Evolutionary conservation across 2,888 invertebrate species (phyloP).

Genomic region (Carpatolechia fugitivella): DNA sequence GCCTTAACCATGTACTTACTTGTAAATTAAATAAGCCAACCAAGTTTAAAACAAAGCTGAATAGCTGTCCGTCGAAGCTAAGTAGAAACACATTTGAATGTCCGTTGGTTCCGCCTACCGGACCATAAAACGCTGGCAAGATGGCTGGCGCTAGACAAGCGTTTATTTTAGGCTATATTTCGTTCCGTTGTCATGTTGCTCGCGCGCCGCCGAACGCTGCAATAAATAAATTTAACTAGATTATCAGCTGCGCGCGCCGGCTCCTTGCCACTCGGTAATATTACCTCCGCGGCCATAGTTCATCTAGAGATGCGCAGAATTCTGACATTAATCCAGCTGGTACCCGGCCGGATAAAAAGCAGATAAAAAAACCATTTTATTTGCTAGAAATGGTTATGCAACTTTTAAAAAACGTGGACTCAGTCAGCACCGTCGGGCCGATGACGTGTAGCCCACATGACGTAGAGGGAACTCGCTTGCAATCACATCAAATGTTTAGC

Average conservation of each 20-base stretch:
- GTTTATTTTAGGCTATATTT: constrained; percentile 11
- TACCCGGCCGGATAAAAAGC: no score
- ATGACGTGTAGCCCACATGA: no score
- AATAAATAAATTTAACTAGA: constrained; percentile 68
- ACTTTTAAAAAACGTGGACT: no score
- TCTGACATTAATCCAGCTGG: neutral
- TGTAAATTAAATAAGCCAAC: no score
- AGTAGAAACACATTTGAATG: neutral
- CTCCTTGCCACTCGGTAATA: neutral
- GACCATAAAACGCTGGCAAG: neutral
- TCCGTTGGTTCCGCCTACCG: neutral
- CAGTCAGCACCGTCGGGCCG: no score
- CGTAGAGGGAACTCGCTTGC: no score
- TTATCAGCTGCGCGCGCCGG: constrained; percentile 45
- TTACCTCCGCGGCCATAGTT: constrained; percentile 3
- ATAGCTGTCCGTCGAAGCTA: neutral
- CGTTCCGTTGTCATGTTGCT: constrained; percentile 3
- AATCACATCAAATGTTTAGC: no score
- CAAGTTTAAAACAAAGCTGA: no score
- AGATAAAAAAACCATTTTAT: no score
- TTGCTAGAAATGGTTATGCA: no score
- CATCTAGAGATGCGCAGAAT: constrained; percentile 18
- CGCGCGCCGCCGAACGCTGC: constrained; percentile 12
- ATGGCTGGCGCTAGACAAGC: constrained; percentile 6
- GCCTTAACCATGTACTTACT: no score